A percentile compares a stretch with the other conserved stretches of the same genome.
Conservation (phyloP, 2,797 vertebrate species). For the Cygnus olor region DNA sequence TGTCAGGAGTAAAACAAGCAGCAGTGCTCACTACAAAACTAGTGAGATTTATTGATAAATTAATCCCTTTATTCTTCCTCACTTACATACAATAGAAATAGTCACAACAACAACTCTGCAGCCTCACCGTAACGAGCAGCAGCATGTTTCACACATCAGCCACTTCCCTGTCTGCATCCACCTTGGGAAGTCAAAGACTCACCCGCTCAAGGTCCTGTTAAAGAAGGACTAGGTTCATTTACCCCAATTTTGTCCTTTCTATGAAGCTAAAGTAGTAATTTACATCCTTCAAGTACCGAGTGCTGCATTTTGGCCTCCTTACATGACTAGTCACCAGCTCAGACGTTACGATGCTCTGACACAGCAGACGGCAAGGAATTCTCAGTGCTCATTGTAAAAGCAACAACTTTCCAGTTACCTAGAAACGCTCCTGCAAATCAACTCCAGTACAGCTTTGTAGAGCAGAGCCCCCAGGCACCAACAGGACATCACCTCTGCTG, state of each 20-base stretch:
- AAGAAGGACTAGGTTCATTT: not conserved
- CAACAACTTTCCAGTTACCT: conserved; percentile 26
- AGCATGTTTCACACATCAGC: not conserved
- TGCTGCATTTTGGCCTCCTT: not conserved
- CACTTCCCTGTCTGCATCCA: not conserved
- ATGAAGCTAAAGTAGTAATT: not conserved
- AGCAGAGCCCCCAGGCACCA: not conserved
- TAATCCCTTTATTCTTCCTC: not conserved
- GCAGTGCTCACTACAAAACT: not conserved
- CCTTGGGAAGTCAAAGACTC: not conserved
- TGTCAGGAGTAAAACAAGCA: not conserved
- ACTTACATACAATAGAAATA: not conserved
- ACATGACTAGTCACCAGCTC: not conserved
- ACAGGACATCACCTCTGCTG: conserved; percentile 5
- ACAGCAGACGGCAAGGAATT: not conserved
- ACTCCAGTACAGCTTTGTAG: not conserved
- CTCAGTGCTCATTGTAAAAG: conserved; percentile 7
- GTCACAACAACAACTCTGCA: not conserved
- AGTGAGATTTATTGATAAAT: not conserved
- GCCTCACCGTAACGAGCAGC: not conserved
- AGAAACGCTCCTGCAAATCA: conserved; percentile 2
- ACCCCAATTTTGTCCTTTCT: not conserved
- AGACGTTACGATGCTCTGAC: not conserved
- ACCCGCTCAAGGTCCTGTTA: not conserved
- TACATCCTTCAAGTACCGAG: not conserved